Conservation (phyloP, 2,113 vertebrate species). For the Dipodomys stephensi region DNA sequence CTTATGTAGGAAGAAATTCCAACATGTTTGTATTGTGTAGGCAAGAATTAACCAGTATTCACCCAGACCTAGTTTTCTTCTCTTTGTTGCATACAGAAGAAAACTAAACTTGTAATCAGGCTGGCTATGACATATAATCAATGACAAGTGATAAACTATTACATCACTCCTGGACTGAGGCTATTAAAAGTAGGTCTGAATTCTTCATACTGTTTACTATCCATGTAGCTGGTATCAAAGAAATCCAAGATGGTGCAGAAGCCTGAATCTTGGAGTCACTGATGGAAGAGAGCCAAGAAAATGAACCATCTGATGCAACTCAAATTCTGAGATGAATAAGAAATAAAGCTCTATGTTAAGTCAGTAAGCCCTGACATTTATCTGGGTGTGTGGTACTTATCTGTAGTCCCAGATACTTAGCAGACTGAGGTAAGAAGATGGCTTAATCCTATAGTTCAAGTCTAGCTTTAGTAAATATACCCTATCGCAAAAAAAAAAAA, state of each 20-base stretch:
- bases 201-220: slow-evolving; percentile 23
- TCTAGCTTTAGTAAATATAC: neutral
- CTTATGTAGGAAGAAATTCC: slow-evolving; percentile 9
- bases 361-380: slow-evolving; percentile 29
- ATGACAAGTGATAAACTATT: neutral
- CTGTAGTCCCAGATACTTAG: neutral
- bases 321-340: slow-evolving; percentile 2
- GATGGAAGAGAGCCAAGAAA: neutral
- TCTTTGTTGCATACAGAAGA: neutral
- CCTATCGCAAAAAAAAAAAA: neutral
- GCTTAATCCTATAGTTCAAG: neutral
- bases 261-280: slow-evolving; percentile 15
- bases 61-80: neutral
- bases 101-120: neutral
- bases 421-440: neutral
- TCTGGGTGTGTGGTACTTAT: neutral
- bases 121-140: neutral
- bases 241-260: neutral
- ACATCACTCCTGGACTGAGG: neutral
- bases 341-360: neutral
- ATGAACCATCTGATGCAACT: neutral
- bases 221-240: neutral
- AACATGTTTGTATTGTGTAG: neutral
- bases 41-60: neutral
- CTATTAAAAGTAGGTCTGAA: neutral